These are phyloP conservation scores for Ceriagrion tenellum DNA, from an alignment of 2,888 invertebrate species.

Conservation along the genomic window DNA sequence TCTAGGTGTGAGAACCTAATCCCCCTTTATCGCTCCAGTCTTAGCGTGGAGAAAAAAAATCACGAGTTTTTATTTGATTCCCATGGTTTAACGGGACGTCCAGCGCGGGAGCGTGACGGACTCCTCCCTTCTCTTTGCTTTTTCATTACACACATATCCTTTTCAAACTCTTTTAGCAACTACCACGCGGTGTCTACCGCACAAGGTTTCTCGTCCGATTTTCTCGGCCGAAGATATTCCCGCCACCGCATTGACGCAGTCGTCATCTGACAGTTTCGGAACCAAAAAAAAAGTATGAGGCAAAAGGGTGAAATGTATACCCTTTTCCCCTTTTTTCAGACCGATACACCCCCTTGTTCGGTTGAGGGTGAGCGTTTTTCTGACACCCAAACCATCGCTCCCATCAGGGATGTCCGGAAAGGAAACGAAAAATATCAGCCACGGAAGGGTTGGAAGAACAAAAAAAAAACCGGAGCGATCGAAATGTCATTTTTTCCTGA, in stretches of 20 bases:
- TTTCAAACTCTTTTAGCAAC: not conserved
- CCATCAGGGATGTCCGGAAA: slow-evolving; percentile 46
- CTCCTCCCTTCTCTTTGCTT: not conserved
- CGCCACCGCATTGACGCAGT: slow-evolving; percentile 1
- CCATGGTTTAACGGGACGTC: not conserved
- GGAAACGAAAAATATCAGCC: slow-evolving; percentile 4
- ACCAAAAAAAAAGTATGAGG: not conserved
- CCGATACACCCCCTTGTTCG: not conserved
- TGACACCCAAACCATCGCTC: slow-evolving; percentile 24
- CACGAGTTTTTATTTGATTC: not conserved
- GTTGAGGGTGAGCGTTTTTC: not conserved
- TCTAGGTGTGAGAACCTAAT: not conserved
- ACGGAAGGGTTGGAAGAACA: not conserved
- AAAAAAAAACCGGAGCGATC: not conserved
- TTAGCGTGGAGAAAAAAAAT: not conserved
- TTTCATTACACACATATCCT: not conserved
- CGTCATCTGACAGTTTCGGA: slow-evolving; percentile 30
- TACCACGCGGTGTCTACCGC: not conserved
- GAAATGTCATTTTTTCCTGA: not conserved
- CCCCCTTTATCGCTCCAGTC: not conserved
- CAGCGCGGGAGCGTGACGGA: not conserved
- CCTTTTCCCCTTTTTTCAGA: not conserved
- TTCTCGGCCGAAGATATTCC: not conserved
- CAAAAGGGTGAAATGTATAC: not conserved
- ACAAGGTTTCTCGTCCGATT: not conserved